These are phyloP conservation scores for Xyrauchen texanus DNA, from an alignment of 2,113 vertebrate genomes.

Conservation along the genomic window DNA sequence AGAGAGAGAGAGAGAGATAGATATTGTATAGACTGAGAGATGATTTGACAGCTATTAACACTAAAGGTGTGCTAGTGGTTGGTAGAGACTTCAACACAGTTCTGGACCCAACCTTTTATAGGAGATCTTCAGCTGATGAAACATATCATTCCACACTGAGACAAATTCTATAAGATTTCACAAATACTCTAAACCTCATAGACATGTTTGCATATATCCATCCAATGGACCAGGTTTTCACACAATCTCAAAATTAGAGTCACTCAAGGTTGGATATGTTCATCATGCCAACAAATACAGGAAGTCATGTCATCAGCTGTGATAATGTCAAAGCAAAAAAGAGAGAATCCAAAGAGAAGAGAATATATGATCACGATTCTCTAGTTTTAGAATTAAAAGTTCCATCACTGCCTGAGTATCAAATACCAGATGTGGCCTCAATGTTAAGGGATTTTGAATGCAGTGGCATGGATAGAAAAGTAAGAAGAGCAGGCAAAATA, in stretches of 20 bases:
- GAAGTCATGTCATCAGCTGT: background rate
- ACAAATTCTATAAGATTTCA: slow-evolving; percentile 29
- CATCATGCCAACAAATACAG: slow-evolving; percentile 12
- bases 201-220: slow-evolving; percentile 31
- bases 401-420: background rate
- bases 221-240: background rate
- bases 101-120: slow-evolving; percentile 34
- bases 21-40: slow-evolving; percentile 50
- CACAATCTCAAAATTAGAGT: background rate
- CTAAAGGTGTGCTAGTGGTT: slow-evolving; percentile 30
- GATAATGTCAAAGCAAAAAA: background rate
- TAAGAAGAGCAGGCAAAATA: slow-evolving; percentile 10
- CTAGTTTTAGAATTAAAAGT: background rate
- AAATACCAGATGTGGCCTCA: background rate
- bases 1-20: slow-evolving; percentile 18
- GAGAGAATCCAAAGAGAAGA: background rate
- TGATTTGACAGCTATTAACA: slow-evolving; percentile 56
- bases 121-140: background rate
- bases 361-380: slow-evolving; percentile 21
- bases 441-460: background rate
- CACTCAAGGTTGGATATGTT: slow-evolving; percentile 46
- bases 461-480: background rate
- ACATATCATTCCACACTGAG: background rate
- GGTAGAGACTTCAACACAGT: slow-evolving; percentile 30
- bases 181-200: slow-evolving; percentile 11